Evolutionary conservation across 2,888 invertebrate species (phyloP).

Genomic region (Anaspis maculata): DNA sequence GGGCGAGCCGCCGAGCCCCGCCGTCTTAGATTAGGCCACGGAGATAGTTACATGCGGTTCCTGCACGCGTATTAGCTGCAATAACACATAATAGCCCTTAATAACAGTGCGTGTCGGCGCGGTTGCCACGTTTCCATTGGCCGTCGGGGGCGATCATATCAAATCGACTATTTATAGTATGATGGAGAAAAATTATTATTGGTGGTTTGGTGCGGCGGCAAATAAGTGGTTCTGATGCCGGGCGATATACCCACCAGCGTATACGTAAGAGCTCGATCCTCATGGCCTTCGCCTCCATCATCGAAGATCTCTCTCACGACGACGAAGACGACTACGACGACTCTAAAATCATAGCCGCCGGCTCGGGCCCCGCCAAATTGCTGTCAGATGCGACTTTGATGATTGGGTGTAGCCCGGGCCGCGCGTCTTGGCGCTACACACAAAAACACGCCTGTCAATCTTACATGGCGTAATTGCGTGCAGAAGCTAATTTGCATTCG

Average conservation of each 20-base stretch:
- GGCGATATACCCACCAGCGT: too few species aligned
- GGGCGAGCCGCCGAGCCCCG: constrained; percentile 15
- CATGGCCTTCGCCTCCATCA: too few species aligned
- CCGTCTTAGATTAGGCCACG: constrained; percentile 34
- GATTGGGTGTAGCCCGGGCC: constrained; percentile 35
- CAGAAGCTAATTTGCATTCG: constrained; percentile 33
- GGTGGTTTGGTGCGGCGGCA: constrained; percentile 38
- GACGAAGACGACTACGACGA: constrained; percentile 27
- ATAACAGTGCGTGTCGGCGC: constrained; percentile 41
- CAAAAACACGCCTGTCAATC: constrained; percentile 33
- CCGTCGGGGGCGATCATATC: constrained; percentile 39
- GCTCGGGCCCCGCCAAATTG: constrained; percentile 24
- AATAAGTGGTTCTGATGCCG: constrained; percentile 36
- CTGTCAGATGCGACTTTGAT: constrained; percentile 41
- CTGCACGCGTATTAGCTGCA: constrained; percentile 41
- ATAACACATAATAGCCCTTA: constrained; percentile 44
- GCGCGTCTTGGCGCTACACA: constrained; percentile 21
- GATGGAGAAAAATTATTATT: constrained; percentile 44
- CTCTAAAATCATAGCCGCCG: constrained; percentile 38
- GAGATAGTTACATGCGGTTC: constrained; percentile 37
- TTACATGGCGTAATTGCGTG: constrained; percentile 32
- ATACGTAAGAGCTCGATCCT: too few species aligned
- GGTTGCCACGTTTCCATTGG: constrained; percentile 37
- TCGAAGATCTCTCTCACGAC: too few species aligned
- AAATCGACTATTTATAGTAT: constrained; percentile 42